Evolutionary conservation across 2,113 vertebrate species (phyloP), one percentile per base, ranked within the genome.

Genomic region (Bagarius yarrelli): DNA sequence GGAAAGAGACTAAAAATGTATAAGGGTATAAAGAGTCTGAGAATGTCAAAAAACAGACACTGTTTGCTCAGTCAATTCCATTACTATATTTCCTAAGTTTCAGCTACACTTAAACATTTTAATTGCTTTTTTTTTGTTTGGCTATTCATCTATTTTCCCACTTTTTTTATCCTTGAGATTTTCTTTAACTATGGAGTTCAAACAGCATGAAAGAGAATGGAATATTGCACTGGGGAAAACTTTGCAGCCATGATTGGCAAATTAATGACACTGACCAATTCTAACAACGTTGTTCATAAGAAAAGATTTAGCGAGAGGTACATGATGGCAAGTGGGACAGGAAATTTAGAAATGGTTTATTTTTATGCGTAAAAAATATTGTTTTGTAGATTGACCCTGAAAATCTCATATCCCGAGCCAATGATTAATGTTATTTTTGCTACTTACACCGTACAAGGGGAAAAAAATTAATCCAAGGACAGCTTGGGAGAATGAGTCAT

Each of bases 231-330:
- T 47, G 55, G 72, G 87, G 73, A 72, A 83, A 27, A 80, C 84
- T 87, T 83, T 84, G 80, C 86, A 87, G 81, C 82, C 79, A 74
- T 91, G 92, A 92, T 91, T 91, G 91, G 90, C 93, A 92, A 93
- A 93, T 92, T 91, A 87, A 92, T 91, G 91, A 93, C 90, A 89
- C 92, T 92, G 92, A 92, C 86, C 86, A 32, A 76, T 85, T 94
- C 93, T 94, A 95, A 94, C 93, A 44, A 27, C 85, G 86, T 90
- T 91, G 84, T 84, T 89, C 83, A 85, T 63, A 15, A 85, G 66
- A 87, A 63, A 50, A 89, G 88, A 91, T 90, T 87, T 86, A 79
- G 75, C 88, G 70, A 86, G 83, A 85, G n/a, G 78, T 85, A 81
- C 88, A 89, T 85, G 85, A 90, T 88, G 83, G 86, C 69, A 57